Base-by-base conservation (phyloP, 2,888 invertebrate species). In the Drosophila mercatorum region DNA sequence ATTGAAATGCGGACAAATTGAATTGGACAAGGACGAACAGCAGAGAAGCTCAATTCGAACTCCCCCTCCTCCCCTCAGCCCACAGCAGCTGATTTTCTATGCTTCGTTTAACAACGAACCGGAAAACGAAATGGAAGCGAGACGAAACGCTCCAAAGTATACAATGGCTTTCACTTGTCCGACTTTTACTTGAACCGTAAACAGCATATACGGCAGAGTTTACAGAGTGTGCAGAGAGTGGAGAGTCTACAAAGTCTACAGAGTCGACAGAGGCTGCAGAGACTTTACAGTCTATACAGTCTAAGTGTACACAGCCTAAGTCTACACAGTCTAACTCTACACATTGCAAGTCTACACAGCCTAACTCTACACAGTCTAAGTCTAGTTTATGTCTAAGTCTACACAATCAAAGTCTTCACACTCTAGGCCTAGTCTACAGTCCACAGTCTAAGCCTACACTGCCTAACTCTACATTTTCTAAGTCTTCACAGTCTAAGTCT, bases 1-100 rank as follows among this genome's bases (percentile, higher is more conserved):
- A 87, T 87, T 89, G 86, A 82, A 83, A 88, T 82, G 83, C 82
- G 83, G 78, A 81, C 68, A 83, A 87, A 89, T 88, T 89, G 81
- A 88, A 89, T 89, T 83, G 85, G 76, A 64, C 75, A 72, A 68
- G 58, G 72, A 71, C 38, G 52, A 59, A 36, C 5, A 41, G 31
- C n/a, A 28, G 47, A 34, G 6, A 17, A 28, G 38, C 11, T 17
- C 47, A 38, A 44, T 10, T 34, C 44, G 34, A 41, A 1, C 26
- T 17, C 17, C 12, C n/a, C 12, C 44, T 22, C 22, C 22, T 2
- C 22, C 22, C 22, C 22, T 22, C 31, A n/a, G 65, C 60, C 72
- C 59, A 14, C 49, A 64, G 72, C 43, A 41, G 43, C 47, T 57
- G 57, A 68, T 66, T 55, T 68, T 67, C 68, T 63, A 68, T 80